Percentiles rank a stretch among this genome's conserved stretches.
Evolutionary conservation across 2,888 invertebrate species (phyloP).

Genomic region (Hoplodrina blanda): DNA sequence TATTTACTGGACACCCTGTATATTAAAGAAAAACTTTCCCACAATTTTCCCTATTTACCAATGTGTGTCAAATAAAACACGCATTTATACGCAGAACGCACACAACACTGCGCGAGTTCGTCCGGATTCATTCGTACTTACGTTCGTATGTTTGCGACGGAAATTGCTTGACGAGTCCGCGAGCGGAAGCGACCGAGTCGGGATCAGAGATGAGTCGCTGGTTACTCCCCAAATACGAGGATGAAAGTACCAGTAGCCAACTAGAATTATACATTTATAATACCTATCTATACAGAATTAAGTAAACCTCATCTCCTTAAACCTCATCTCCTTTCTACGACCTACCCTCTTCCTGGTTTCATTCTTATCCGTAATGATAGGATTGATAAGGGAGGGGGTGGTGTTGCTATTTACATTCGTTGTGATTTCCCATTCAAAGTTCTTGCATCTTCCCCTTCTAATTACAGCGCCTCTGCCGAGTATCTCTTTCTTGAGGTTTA

Average conservation of each 20-base stretch:
- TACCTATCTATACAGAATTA: no score
- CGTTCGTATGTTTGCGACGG: constrained; percentile 64
- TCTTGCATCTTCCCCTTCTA: no score
- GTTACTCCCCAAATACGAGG: constrained; percentile 49
- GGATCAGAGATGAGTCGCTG: constrained; percentile 63
- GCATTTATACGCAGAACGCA: constrained; percentile 15
- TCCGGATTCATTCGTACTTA: constrained; percentile 28
- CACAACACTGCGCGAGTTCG: constrained; percentile 1
- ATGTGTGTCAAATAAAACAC: constrained; percentile 18
- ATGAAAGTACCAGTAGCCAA: constrained; percentile 35
- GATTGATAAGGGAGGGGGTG: no score
- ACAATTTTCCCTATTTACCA: background rate
- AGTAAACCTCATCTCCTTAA: no score
- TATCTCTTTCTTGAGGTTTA: no score
- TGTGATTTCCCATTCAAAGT: no score
- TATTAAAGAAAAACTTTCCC: background rate
- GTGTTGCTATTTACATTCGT: no score
- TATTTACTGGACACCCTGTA: no score
- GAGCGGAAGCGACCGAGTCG: constrained; percentile 70
- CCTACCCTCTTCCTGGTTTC: no score
- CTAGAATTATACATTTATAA: constrained; percentile 6
- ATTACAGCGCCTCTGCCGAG: no score
- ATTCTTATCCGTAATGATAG: no score
- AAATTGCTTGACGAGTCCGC: constrained; percentile 77
- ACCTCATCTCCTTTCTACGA: no score